A percentile compares a stretch with the other conserved stretches of the same genome.
phyloP scores from a whole-genome alignment of 1,140 invertebrate species.

The Drosophila jambulina region DNA sequence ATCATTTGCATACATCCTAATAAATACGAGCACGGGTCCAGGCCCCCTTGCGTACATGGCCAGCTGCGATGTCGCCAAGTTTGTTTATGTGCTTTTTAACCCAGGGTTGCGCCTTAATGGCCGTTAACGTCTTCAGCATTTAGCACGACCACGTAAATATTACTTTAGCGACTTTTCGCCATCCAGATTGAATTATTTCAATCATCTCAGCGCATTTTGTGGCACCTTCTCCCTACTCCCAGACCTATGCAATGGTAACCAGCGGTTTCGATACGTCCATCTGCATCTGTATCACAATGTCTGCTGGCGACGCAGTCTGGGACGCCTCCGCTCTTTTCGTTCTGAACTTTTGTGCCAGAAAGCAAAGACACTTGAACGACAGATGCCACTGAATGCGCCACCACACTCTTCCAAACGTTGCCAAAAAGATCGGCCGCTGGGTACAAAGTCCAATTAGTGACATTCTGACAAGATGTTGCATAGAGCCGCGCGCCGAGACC shows the following conservation, averaged over 20 bases:
- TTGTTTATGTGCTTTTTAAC: conserved; percentile 67
- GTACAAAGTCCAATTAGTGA: conserved; percentile 76
- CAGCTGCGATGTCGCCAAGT: conserved; percentile 35
- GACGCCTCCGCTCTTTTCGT: conserved; percentile 54
- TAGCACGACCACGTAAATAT: conserved; percentile 32
- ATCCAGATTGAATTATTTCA: background rate
- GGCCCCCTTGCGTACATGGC: conserved; percentile 6
- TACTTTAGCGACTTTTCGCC: background rate
- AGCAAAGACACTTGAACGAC: conserved; percentile 63
- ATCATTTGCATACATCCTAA: conserved; percentile 48
- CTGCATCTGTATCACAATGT: conserved; percentile 14
- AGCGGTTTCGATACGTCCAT: background rate
- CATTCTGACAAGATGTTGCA: conserved; percentile 72
- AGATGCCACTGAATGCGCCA: conserved; percentile 56
- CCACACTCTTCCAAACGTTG: conserved; percentile 50
- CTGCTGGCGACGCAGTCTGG: conserved; percentile 21
- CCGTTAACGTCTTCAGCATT: conserved; percentile 40
- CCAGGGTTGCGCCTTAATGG: conserved; percentile 51
- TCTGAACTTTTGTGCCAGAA: conserved; percentile 76
- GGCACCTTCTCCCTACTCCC: background rate
- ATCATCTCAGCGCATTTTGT: background rate
- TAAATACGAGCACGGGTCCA: conserved; percentile 14
- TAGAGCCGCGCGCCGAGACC: conserved; percentile 28
- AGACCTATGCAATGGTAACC: background rate
- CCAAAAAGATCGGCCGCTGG: conserved; percentile 59